A percentile compares a stretch with the other conserved stretches of the same genome.
phyloP scores from a whole-genome alignment of 2,888 invertebrate genomes.

The Cacoxenus indagator region DNA sequence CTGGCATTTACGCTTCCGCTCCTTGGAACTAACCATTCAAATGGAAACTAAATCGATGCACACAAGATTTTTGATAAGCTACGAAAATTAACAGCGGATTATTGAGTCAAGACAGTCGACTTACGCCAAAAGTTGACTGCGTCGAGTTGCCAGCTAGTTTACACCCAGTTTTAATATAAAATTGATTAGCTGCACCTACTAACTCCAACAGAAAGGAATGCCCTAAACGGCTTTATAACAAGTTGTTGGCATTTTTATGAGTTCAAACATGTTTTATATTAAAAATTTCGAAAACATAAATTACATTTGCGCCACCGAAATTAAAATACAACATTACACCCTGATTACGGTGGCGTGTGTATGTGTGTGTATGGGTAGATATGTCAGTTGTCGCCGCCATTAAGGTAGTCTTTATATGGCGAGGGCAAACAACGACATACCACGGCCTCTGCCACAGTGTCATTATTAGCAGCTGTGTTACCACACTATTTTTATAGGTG shows the following conservation, averaged over 20 bases:
- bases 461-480: constrained; percentile 58
- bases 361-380: background rate
- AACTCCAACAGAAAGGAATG: no score
- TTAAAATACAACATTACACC: background rate
- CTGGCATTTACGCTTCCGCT: background rate
- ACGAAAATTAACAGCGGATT: no score
- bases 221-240: no score
- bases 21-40: constrained; percentile 13
- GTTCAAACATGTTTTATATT: constrained; percentile 45
- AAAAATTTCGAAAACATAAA: constrained; percentile 60
- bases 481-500: constrained; percentile 56
- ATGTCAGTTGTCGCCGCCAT: constrained; percentile 10
- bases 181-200: no score
- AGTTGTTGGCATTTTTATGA: background rate
- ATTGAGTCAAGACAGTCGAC: no score
- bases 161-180: no score
- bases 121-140: no score
- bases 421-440: constrained; percentile 36
- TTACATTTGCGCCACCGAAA: constrained; percentile 42
- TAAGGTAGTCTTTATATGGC: constrained; percentile 22
- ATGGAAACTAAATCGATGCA: constrained; percentile 16
- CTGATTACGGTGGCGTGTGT: constrained; percentile 20
- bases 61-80: no score
- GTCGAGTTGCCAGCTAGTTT: no score
- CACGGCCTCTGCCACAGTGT: constrained; percentile 14